phyloP scores from a whole-genome alignment of 2,797 vertebrate genomes.

The Catamblyrhynchus diadema region DNA sequence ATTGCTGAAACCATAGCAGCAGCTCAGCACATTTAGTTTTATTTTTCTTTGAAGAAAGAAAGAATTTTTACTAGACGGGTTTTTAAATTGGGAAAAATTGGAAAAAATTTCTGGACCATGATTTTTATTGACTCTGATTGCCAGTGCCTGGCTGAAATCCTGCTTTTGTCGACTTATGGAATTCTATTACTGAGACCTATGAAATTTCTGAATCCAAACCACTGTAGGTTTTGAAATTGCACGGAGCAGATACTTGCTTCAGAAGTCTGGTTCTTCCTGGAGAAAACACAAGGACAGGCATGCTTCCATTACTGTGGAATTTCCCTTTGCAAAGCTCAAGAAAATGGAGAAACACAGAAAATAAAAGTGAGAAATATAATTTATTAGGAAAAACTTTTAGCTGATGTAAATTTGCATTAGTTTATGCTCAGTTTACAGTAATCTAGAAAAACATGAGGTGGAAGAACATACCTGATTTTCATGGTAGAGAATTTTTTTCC shows the following conservation, averaged over 20 bases:
- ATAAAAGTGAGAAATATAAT: background rate
- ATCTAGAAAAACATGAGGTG: background rate
- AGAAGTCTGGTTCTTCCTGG: background rate
- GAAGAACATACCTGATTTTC: background rate
- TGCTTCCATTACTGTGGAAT: background rate
- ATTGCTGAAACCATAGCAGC: background rate
- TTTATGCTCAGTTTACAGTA: background rate
- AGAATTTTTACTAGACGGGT: background rate
- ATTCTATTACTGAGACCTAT: background rate
- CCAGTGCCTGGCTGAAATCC: background rate
- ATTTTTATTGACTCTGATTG: background rate
- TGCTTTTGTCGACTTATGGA: background rate
- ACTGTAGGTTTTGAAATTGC: background rate
- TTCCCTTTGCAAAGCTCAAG: background rate
- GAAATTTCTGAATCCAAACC: background rate
- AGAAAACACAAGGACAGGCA: background rate
- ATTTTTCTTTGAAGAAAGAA: background rate
- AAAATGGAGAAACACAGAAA: background rate
- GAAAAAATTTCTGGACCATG: background rate
- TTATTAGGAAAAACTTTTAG: background rate
- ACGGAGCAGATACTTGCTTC: background rate
- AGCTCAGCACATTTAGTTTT: background rate
- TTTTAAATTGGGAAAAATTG: background rate
- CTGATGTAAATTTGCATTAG: background rate
- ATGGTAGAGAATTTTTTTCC: background rate